Evolutionary conservation across 2,888 invertebrate genomes (phyloP).

Genomic region (Nesidiocoris tenuis): DNA sequence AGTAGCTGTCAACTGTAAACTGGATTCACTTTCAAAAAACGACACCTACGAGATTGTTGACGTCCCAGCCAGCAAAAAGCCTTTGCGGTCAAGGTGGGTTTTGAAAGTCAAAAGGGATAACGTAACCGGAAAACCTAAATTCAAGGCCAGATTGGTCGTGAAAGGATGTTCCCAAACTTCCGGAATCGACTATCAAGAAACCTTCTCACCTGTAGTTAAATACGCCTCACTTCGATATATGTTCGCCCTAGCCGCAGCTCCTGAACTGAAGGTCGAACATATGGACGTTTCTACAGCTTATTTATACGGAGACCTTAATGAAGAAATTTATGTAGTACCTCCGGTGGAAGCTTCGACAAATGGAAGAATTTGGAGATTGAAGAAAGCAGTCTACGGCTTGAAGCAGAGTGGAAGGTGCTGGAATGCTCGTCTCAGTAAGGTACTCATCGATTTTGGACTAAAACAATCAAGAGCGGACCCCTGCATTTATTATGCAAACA

Average conservation of each 20-base stretch:
- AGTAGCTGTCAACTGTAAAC: background rate
- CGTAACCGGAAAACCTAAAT: slow-evolving; percentile 44
- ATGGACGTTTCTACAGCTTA: slow-evolving; percentile 48
- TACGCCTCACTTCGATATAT: slow-evolving; percentile 50
- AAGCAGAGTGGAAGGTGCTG: slow-evolving; percentile 47
- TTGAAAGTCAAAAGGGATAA: slow-evolving; percentile 48
- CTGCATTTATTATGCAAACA: slow-evolving; percentile 41
- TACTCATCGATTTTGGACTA: slow-evolving; percentile 29
- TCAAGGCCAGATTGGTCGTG: slow-evolving; percentile 51
- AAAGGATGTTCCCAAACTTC: slow-evolving; percentile 50
- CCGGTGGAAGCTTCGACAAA: slow-evolving; percentile 9
- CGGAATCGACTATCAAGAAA: slow-evolving; percentile 50
- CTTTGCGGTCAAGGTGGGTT: slow-evolving; percentile 51
- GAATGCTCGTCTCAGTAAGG: slow-evolving; percentile 35
- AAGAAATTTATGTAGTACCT: slow-evolving; percentile 43
- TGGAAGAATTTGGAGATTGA: slow-evolving; percentile 41
- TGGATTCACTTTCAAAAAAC: background rate
- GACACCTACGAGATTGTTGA: slow-evolving; percentile 30
- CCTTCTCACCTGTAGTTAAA: slow-evolving; percentile 50
- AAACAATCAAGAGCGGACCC: slow-evolving; percentile 26
- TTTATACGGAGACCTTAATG: slow-evolving; percentile 33
- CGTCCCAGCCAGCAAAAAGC: slow-evolving; percentile 4
- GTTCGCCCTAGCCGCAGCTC: slow-evolving; percentile 44
- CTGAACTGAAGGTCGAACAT: slow-evolving; percentile 17
- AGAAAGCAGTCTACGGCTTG: slow-evolving; percentile 49